These are phyloP conservation scores for Athrips mouffetella DNA, from an alignment of 2,888 invertebrate species.

Conservation along the genomic window DNA sequence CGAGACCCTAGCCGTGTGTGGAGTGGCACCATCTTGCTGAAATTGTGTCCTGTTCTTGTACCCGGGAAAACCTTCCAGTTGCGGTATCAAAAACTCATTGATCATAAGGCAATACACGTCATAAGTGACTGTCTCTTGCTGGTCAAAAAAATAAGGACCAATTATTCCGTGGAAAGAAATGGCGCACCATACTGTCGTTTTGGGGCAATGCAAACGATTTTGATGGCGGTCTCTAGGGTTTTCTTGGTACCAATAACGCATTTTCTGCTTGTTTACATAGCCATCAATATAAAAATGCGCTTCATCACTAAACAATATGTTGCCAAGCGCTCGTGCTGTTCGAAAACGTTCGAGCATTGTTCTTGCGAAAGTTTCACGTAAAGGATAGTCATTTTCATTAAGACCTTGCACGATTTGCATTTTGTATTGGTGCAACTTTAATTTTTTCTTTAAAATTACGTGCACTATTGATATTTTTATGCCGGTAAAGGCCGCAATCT, in stretches of 20 bases:
- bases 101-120: conserved; percentile 17
- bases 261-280: conserved; percentile 18
- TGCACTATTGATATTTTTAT: conserved; percentile 21
- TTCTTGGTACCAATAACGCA: conserved; percentile 18
- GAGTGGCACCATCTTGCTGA: conserved; percentile 17
- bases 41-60: conserved; percentile 19
- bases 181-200: conserved; percentile 20
- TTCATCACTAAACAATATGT: conserved; percentile 11
- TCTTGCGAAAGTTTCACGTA: conserved; percentile 13
- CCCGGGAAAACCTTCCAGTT: conserved; percentile 16
- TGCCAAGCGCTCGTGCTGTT: conserved; percentile 17
- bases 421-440: conserved; percentile 16
- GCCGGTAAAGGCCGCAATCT: conserved; percentile 20
- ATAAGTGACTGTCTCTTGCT: conserved; percentile 19
- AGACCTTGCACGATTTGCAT: too few species aligned
- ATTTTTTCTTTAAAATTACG: conserved; percentile 25
- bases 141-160: conserved; percentile 19
- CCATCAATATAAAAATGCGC: conserved; percentile 22
- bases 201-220: conserved; percentile 18
- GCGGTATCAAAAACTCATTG: conserved; percentile 19
- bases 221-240: conserved; percentile 18
- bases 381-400: conserved; percentile 13
- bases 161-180: conserved; percentile 19
- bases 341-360: conserved; percentile 19
- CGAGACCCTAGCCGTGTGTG: conserved; percentile 12